These are phyloP conservation scores for Panthera leo DNA, from an alignment of 2,113 vertebrate species.

Conservation along the genomic window DNA sequence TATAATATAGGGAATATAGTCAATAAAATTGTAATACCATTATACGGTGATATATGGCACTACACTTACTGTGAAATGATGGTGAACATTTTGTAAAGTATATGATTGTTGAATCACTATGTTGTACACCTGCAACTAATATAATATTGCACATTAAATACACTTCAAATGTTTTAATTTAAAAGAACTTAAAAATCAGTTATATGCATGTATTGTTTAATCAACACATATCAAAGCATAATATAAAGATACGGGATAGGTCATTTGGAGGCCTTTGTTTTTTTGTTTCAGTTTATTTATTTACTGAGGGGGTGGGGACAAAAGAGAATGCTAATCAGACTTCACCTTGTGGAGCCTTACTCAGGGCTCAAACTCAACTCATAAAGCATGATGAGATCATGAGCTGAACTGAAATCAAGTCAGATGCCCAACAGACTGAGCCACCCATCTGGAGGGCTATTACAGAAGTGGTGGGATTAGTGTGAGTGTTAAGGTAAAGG, in stretches of 20 bases:
- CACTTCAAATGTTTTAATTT: neutral
- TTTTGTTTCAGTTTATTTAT: too few species aligned
- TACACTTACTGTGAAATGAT: neutral
- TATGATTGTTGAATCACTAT: neutral
- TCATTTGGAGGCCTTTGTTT: neutral
- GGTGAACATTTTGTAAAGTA: neutral
- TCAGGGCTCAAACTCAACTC: too few species aligned
- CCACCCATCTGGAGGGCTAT: neutral
- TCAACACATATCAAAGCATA: neutral
- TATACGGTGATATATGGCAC: neutral
- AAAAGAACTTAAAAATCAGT: neutral
- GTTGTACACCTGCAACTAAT: neutral
- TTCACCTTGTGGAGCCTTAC: too few species aligned
- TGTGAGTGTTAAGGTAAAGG: neutral
- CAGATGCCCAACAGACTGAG: too few species aligned
- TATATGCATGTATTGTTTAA: neutral
- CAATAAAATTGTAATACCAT: neutral
- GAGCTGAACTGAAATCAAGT: too few species aligned
- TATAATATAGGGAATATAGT: neutral
- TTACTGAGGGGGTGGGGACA: too few species aligned
- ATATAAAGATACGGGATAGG: neutral
- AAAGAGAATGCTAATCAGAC: too few species aligned
- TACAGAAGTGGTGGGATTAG: neutral
- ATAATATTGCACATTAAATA: neutral
- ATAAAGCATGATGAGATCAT: too few species aligned